A percentile compares a stretch with the other conserved stretches of the same genome.
These are phyloP conservation scores for Ophraella communa DNA, from an alignment of 2,888 invertebrate species.

Conservation along the genomic window DNA sequence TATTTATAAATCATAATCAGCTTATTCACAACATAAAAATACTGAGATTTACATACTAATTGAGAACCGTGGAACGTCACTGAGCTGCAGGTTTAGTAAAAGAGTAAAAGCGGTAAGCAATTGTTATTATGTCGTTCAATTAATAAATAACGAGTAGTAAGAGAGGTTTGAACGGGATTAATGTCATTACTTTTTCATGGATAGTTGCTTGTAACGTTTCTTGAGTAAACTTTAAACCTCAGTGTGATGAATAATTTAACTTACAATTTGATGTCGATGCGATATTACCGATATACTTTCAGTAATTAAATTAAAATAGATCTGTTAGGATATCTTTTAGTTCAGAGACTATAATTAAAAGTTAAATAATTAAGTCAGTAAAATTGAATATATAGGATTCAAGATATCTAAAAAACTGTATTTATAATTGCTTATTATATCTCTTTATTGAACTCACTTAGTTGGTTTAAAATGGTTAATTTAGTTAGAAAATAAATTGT, in stretches of 20 bases:
- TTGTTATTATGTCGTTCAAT: slow-evolving; percentile 52
- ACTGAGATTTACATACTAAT: neutral
- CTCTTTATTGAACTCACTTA: too few relatives aligned
- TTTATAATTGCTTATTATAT: too few relatives aligned
- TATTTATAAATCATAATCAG: too few relatives aligned
- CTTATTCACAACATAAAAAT: too few relatives aligned
- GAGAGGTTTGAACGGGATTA: slow-evolving; percentile 50
- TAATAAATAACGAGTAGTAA: slow-evolving; percentile 53
- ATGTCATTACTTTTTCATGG: slow-evolving; percentile 55
- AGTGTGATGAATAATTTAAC: slow-evolving; percentile 52
- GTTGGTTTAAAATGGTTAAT: too few relatives aligned
- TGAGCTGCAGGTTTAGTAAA: neutral
- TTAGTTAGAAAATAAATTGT: too few relatives aligned
- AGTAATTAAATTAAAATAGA: slow-evolving; percentile 6
- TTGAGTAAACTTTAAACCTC: slow-evolving; percentile 57
- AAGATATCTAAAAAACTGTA: too few relatives aligned
- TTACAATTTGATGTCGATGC: slow-evolving; percentile 46
- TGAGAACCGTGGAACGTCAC: neutral
- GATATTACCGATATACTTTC: slow-evolving; percentile 21
- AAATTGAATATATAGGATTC: too few relatives aligned
- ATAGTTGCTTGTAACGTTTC: slow-evolving; percentile 53
- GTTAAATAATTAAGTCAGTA: too few relatives aligned
- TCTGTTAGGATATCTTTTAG: neutral
- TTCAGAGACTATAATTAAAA: neutral
- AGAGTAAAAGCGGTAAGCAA: slow-evolving; percentile 41